Conservation (phyloP, 2,888 invertebrate genomes). For the Alcis repandata region DNA sequence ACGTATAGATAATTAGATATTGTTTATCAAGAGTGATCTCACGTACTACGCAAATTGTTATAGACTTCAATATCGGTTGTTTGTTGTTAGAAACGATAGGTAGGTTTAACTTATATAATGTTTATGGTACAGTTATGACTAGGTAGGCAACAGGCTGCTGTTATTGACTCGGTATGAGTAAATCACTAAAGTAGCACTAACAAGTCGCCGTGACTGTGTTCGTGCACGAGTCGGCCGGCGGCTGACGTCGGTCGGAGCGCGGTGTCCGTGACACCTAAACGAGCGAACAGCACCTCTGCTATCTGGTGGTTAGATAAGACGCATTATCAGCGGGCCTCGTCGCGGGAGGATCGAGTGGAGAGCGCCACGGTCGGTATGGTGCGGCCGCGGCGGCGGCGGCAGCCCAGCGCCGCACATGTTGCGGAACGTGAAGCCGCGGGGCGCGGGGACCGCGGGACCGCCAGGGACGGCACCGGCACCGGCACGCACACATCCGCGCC, state of each 20-base stretch:
- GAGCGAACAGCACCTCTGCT: slow-evolving; percentile 83
- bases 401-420: slow-evolving; percentile 51
- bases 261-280: slow-evolving; percentile 83
- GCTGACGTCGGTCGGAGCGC: slow-evolving; percentile 61
- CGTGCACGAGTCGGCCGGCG: slow-evolving; percentile 64
- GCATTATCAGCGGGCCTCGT: slow-evolving; percentile 77
- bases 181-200: slow-evolving; percentile 69
- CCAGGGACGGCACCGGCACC: slow-evolving; percentile 75
- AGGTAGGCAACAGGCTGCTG: slow-evolving; percentile 14
- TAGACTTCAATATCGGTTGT: slow-evolving; percentile 41
- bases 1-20: background rate
- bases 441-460: slow-evolving; percentile 62
- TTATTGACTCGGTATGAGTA: slow-evolving; percentile 68
- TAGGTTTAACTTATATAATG: background rate
- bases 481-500: slow-evolving; percentile 77
- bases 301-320: slow-evolving; percentile 83
- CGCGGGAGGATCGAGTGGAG: slow-evolving; percentile 70
- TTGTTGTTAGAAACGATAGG: slow-evolving; percentile 56
- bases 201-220: slow-evolving; percentile 68
- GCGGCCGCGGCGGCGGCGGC: slow-evolving; percentile 59
- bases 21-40: slow-evolving; percentile 11
- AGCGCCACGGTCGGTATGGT: slow-evolving; percentile 69
- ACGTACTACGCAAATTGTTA: background rate
- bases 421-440: slow-evolving; percentile 58
- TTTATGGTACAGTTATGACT: background rate